Evolutionary conservation across 2,888 invertebrate species (phyloP).

Genomic region (Scaptodrosophila latifasciaeformis): DNA sequence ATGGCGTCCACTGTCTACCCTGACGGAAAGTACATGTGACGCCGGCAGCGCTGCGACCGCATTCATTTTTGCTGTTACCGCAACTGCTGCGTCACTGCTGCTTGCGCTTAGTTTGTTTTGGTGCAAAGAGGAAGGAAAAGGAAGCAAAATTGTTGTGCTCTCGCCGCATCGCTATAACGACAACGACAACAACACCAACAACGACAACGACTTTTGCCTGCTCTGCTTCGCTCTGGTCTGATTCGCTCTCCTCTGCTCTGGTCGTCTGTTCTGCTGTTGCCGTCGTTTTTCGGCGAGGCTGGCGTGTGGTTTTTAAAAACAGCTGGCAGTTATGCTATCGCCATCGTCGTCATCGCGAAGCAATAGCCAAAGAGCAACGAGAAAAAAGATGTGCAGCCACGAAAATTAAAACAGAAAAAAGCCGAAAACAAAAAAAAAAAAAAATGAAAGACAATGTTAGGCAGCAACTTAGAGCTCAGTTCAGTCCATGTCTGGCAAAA

Average conservation of each 20-base stretch:
- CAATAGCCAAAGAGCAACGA: too few species aligned
- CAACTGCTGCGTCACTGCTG: background rate
- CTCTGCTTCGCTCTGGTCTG: too few species aligned
- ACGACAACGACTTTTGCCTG: too few species aligned
- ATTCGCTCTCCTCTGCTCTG: too few species aligned
- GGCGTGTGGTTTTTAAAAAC: conserved; percentile 41
- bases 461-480: too few species aligned
- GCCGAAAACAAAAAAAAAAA: conserved; percentile 26
- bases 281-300: too few species aligned
- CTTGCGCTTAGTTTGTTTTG: background rate
- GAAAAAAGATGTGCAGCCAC: conserved; percentile 1
- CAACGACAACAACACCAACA: too few species aligned
- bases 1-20: too few species aligned
- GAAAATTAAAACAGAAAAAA: conserved; percentile 15
- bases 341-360: conserved; percentile 2
- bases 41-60: background rate
- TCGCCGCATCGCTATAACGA: too few species aligned
- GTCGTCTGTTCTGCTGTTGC: conserved; percentile 27
- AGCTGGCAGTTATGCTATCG: conserved; percentile 26
- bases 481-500: too few species aligned
- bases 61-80: background rate
- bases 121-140: conserved; percentile 38
- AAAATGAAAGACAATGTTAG: too few species aligned
- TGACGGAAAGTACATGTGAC: background rate
- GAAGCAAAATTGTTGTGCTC: too few species aligned